Conservation (phyloP, 2,797 vertebrate species). For the Clarias pachynema region DNA sequence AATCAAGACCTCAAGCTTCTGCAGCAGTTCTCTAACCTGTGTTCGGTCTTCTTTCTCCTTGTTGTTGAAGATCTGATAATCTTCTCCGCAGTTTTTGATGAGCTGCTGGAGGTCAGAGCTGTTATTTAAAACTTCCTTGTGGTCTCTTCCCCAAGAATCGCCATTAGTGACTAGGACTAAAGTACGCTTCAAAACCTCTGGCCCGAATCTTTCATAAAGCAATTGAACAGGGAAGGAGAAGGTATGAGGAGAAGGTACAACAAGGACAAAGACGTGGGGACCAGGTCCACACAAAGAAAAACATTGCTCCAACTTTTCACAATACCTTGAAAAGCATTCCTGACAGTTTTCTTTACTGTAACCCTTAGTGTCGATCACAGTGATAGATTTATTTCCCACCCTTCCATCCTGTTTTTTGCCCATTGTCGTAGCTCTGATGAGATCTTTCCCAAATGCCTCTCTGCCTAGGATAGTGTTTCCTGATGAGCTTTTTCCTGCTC, state of each 20-base stretch:
- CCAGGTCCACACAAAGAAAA: constrained; percentile 30
- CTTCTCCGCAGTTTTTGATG: constrained; percentile 67
- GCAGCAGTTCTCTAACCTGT: constrained; percentile 70
- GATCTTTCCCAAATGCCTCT: constrained; percentile 12
- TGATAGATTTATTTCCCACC: constrained; percentile 19
- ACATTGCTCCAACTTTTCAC: constrained; percentile 2
- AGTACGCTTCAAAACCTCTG: neutral
- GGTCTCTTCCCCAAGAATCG: neutral
- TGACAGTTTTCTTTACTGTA: neutral
- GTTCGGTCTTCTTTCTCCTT: constrained; percentile 62
- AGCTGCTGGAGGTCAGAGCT: constrained; percentile 66
- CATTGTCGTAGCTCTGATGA: neutral
- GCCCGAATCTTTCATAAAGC: constrained; percentile 8
- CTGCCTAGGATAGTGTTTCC: constrained; percentile 45
- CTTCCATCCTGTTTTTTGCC: constrained; percentile 5
- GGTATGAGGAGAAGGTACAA: neutral
- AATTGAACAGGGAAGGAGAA: neutral
- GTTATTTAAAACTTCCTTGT: neutral
- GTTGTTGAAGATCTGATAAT: constrained; percentile 76
- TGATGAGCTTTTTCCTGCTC: constrained; percentile 37
- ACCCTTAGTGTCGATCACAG: constrained; percentile 41
- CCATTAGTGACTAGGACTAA: constrained; percentile 11
- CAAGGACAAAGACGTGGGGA: constrained; percentile 44
- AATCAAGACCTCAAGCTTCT: constrained; percentile 71
- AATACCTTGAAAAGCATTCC: neutral